phyloP scores from a whole-genome alignment of 2,888 invertebrate species.

The Latrodectus hesperus region DNA sequence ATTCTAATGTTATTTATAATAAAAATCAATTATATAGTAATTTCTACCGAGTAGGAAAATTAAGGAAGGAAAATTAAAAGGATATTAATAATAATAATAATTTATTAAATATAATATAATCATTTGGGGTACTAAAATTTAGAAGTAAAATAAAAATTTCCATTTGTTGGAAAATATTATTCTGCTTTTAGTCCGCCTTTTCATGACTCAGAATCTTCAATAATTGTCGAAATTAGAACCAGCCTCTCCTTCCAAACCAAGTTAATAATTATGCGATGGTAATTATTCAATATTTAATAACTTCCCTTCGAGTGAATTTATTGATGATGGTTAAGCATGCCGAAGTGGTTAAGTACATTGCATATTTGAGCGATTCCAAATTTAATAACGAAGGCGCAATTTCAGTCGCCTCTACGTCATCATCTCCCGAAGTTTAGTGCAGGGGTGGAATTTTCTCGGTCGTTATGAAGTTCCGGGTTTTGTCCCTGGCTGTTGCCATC shows the following conservation, averaged over 20 bases:
- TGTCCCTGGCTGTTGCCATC: background rate
- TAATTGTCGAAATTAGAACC: background rate
- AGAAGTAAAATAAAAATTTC: too few species aligned
- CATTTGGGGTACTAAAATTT: too few species aligned
- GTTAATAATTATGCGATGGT: background rate
- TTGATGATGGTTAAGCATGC: slow-evolving; percentile 1
- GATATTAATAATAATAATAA: too few species aligned
- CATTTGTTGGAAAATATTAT: too few species aligned
- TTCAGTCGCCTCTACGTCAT: background rate
- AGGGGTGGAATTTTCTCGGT: background rate
- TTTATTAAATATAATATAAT: too few species aligned
- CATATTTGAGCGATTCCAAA: background rate
- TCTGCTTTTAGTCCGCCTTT: too few species aligned
- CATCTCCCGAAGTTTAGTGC: background rate
- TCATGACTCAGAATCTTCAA: background rate
- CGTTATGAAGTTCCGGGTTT: background rate
- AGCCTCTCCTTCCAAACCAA: background rate
- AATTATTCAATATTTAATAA: background rate
- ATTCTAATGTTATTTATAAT: too few species aligned
- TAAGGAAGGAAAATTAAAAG: too few species aligned
- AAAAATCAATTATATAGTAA: too few species aligned
- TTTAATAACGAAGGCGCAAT: slow-evolving; percentile 1
- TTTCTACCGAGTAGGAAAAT: too few species aligned
- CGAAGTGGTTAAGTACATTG: background rate
- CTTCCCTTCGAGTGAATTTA: background rate